phyloP scores from a whole-genome alignment of 1,140 invertebrate genomes.

The Platorchestia sp. region DNA sequence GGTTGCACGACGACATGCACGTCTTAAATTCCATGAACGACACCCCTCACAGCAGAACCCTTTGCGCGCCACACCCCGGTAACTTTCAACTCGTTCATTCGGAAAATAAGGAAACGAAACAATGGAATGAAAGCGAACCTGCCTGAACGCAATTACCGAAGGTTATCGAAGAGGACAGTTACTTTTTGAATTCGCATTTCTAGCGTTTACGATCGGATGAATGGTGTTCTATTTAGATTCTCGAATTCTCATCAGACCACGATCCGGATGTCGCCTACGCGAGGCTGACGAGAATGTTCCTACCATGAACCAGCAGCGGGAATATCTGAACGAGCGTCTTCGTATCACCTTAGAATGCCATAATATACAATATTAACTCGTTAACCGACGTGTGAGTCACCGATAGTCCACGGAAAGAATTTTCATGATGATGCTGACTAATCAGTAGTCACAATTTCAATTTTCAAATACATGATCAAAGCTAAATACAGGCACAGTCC shows the following conservation, averaged over 20 bases:
- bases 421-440: too few species aligned
- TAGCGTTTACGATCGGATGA: not conserved
- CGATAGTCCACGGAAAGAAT: too few species aligned
- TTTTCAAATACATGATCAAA: too few species aligned
- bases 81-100: not conserved
- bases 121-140: not conserved
- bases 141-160: not conserved
- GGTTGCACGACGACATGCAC: not conserved
- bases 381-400: too few species aligned
- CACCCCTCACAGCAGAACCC: not conserved
- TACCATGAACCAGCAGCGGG: not conserved
- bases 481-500: too few species aligned
- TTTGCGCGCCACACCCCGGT: not conserved
- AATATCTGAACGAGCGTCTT: not conserved
- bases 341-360: too few species aligned
- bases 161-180: not conserved
- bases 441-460: too few species aligned
- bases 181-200: not conserved
- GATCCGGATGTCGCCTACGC: not conserved
- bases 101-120: not conserved
- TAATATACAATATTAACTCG: too few species aligned
- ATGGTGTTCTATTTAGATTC: not conserved
- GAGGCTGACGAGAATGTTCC: not conserved
- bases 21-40: not conserved
- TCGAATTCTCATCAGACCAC: not conserved